These are phyloP conservation scores for Electrophaes corylata DNA, from an alignment of 2,888 invertebrate genomes.

Conservation along the genomic window DNA sequence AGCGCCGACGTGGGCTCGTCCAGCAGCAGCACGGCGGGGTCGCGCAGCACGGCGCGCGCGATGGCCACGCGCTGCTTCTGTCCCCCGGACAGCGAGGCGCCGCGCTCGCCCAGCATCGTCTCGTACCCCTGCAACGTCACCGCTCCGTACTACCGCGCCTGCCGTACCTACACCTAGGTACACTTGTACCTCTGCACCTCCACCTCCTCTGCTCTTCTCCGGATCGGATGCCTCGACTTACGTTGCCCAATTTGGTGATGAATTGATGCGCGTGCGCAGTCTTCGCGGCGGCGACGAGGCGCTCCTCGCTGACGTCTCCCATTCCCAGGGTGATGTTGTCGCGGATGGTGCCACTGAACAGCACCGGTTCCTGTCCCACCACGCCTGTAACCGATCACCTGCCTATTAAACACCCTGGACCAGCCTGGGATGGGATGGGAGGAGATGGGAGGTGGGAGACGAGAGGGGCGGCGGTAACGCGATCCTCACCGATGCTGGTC, in stretches of 20 bases:
- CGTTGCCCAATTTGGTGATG: slow-evolving; percentile 87
- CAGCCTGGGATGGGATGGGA: too few relatives aligned
- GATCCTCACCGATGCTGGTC: slow-evolving; percentile 62
- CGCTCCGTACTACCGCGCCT: too few relatives aligned
- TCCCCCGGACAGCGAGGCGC: slow-evolving; percentile 91
- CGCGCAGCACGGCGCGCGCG: slow-evolving; percentile 89
- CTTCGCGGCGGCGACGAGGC: slow-evolving; percentile 87
- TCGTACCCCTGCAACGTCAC: slow-evolving; percentile 85
- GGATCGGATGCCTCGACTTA: slow-evolving; percentile 56
- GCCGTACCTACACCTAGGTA: too few relatives aligned
- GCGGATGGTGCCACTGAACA: slow-evolving; percentile 92
- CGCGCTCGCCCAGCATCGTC: slow-evolving; percentile 90
- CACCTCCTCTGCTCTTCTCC: too few relatives aligned
- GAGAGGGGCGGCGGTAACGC: background rate
- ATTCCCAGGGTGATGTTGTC: slow-evolving; percentile 89
- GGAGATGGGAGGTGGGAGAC: background rate
- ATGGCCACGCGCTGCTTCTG: slow-evolving; percentile 94
- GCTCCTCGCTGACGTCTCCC: slow-evolving; percentile 84
- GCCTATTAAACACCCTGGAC: too few relatives aligned
- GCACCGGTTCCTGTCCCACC: slow-evolving; percentile 94
- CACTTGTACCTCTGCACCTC: too few relatives aligned
- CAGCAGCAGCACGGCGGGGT: slow-evolving; percentile 88
- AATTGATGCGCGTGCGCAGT: slow-evolving; percentile 91
- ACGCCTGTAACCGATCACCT: slow-evolving; percentile 79
- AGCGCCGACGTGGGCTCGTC: slow-evolving; percentile 95